Percentiles rank a stretch among this genome's conserved stretches.
Evolutionary conservation across 35 echinoderm and acorn worm genomes (phyloP).

Genomic region (Holothuria glaberrima): DNA sequence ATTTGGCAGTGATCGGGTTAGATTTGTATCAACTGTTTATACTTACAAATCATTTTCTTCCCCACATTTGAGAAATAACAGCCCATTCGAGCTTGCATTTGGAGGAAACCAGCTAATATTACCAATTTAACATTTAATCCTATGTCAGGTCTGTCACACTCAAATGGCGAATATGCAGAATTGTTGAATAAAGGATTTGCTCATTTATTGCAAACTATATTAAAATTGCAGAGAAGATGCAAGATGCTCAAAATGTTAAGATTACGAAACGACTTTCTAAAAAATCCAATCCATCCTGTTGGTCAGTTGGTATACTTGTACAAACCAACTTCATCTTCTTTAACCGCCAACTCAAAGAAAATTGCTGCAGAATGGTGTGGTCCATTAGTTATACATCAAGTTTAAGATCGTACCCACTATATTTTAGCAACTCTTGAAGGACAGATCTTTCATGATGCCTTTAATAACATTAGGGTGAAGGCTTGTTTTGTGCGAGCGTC

Average conservation of each 20-base stretch:
- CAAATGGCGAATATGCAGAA: background rate
- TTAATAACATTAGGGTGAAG: background rate
- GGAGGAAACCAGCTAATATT: background rate
- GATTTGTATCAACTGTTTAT: conserved; percentile 18
- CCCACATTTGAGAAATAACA: background rate
- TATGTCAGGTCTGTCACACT: background rate
- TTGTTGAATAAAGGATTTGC: background rate
- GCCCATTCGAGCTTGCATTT: background rate
- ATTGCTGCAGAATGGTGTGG: conserved; percentile 30
- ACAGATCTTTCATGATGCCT: background rate
- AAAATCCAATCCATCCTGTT: background rate
- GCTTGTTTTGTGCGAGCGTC: background rate
- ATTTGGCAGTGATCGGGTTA: conserved; percentile 31
- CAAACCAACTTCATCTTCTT: background rate
- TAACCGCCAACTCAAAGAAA: conserved; percentile 28
- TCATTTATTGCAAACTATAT: background rate
- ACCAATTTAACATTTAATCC: background rate
- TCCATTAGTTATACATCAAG: conserved; percentile 24
- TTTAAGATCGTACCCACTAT: conserved; percentile 6
- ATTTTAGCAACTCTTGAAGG: conserved; percentile 30
- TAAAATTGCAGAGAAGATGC: background rate
- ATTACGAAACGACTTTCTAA: background rate
- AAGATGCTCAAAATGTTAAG: too few species aligned
- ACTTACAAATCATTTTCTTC: conserved; percentile 26
- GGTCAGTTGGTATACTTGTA: conserved; percentile 26